These are phyloP conservation scores for Hippolais icterina DNA, from an alignment of 2,113 vertebrate species.

Conservation along the genomic window DNA sequence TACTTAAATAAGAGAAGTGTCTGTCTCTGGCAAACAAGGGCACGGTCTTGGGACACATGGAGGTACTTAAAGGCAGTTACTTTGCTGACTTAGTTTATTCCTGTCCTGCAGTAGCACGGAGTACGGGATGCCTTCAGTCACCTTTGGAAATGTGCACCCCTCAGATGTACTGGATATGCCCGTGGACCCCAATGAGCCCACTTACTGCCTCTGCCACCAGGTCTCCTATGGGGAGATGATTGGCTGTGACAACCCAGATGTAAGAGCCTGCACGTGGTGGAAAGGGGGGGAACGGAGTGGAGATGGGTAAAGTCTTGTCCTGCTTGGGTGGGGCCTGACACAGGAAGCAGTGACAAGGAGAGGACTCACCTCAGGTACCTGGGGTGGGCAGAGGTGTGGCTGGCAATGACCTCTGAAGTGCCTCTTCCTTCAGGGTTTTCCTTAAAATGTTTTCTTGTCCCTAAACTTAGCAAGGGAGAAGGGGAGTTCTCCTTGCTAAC, in stretches of 20 bases:
- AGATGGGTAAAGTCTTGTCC: not conserved
- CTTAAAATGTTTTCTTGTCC: not conserved
- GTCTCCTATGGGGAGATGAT: slow-evolving; percentile 99
- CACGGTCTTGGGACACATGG: not conserved
- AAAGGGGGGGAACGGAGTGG: not conserved
- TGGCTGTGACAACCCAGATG: slow-evolving; percentile 97
- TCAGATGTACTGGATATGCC: slow-evolving; percentile 99
- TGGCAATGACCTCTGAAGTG: not conserved
- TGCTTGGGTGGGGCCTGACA: not conserved
- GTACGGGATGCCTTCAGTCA: slow-evolving; percentile 86
- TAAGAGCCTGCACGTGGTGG: slow-evolving; percentile 71
- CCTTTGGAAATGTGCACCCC: slow-evolving; percentile 91
- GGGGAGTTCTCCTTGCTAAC: not conserved
- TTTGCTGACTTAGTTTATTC: not conserved
- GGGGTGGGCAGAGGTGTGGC: not conserved
- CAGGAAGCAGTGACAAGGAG: not conserved
- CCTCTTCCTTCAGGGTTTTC: not conserved
- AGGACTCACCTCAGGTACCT: not conserved
- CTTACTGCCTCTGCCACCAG: slow-evolving; percentile 98
- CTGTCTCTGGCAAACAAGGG: not conserved
- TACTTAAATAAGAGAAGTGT: not conserved
- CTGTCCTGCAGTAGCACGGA: slow-evolving; percentile 81
- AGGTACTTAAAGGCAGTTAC: not conserved
- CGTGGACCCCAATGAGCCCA: slow-evolving; percentile 97
- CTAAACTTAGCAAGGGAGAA: not conserved